Base-by-base conservation (phyloP, 2,113 vertebrate genomes). In the Peromyscus californicus region DNA sequence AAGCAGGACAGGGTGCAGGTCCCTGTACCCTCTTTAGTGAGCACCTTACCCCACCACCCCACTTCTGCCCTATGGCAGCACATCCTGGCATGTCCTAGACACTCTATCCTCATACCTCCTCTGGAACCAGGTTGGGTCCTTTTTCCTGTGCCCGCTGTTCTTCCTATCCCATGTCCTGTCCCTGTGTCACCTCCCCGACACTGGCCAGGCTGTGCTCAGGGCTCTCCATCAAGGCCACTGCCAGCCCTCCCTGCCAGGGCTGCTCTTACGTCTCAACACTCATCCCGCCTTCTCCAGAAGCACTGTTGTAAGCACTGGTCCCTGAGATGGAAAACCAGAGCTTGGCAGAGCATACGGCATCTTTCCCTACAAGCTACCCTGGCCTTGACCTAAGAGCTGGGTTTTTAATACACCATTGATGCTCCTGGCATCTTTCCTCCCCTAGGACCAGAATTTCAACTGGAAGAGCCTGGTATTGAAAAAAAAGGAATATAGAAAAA, bases 101-200 rank as follows among this genome's bases (percentile, higher is more conserved):
- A 13, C 7, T 82, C 59, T 76, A 51, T n/a, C 31, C 33, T n/a
- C 63, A 39, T 7, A 10, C 24, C 16, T 12, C 83, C 45, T 51
- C 31, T 59, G 39, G n/a, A 11, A 59, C 26, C 69, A 67, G 65
- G 75, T 51, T 74, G 29, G 54, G 82, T 51, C 57, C 36, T 70
- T 80, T 24, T 78, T 67, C 61, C 33, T 4, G 31, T 63, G 69
- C 2, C 67, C 5, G 15, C 13, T 13, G 31, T 29, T 48, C 6
- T 39, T 54, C 29, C 31, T 45, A 29, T 15, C 36, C 21, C 45
- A 12, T 26, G 13, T 12, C 36, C 78, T 61, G 21, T 48, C 42
- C 39, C 12, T 7, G 3, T 11, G n/a, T 79, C 57, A 7, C 0
- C 0, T 24, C 3, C 13, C 45, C 21, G 15, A 9, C 63, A 19